phyloP scores from a whole-genome alignment of 2,113 vertebrate genomes.

The Xenopus borealis region DNA sequence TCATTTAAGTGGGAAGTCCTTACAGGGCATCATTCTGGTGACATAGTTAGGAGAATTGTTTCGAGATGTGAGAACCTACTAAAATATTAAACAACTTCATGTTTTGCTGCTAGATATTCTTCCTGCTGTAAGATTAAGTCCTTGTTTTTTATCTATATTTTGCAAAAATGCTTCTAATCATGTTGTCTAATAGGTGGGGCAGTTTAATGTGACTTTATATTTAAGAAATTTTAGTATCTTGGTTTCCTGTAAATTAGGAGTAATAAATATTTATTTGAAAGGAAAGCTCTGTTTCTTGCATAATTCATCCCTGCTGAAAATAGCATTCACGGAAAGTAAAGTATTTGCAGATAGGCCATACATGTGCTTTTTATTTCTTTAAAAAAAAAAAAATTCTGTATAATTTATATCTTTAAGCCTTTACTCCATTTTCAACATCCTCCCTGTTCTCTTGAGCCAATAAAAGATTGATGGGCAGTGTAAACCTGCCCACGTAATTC shows the following conservation, averaged over 20 bases:
- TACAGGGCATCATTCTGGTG: background rate
- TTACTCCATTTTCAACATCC: constrained; percentile 22
- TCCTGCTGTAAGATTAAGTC: background rate
- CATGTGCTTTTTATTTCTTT: too few relatives aligned
- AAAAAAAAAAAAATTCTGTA: constrained; percentile 5
- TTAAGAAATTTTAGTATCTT: background rate
- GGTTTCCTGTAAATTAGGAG: background rate
- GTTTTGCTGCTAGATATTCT: background rate
- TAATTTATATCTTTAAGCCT: background rate
- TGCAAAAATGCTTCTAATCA: background rate
- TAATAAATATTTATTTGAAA: background rate
- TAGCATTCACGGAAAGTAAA: background rate
- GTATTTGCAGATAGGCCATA: background rate
- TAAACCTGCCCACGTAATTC: constrained; percentile 37
- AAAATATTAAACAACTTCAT: constrained; percentile 9
- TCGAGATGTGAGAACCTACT: constrained; percentile 1
- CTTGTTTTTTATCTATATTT: background rate
- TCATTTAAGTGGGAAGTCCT: background rate
- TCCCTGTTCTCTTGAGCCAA: constrained; percentile 31
- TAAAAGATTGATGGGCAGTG: constrained; percentile 47
- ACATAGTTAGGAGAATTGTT: background rate
- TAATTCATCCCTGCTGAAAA: background rate
- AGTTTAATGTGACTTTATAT: too few relatives aligned
- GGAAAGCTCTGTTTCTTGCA: background rate
- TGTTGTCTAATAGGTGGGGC: background rate